These are phyloP conservation scores for Clusia tigrina DNA, from an alignment of 2,888 invertebrate species.

Conservation along the genomic window DNA sequence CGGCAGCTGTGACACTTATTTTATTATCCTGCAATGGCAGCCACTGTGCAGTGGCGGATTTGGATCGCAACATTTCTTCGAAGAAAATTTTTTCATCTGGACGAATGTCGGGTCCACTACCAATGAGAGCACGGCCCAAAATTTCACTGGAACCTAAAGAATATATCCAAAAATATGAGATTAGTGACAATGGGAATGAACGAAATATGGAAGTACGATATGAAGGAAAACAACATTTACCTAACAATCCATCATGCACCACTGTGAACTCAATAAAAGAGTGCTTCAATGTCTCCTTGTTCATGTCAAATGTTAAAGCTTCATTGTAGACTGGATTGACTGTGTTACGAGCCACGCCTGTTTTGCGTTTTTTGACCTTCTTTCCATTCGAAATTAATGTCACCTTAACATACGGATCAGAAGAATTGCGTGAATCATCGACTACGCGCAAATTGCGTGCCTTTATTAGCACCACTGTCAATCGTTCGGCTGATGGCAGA, in stretches of 20 bases:
- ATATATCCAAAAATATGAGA: constrained; percentile 7
- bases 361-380: constrained; percentile 92
- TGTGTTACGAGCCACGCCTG: constrained; percentile 86
- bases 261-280: constrained; percentile 70
- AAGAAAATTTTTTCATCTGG: constrained; percentile 67
- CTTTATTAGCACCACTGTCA: constrained; percentile 91
- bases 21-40: constrained; percentile 66
- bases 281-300: constrained; percentile 69
- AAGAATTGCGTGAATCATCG: constrained; percentile 89
- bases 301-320: constrained; percentile 90
- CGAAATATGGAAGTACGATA: neutral
- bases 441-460: constrained; percentile 90
- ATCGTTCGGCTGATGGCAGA: constrained; percentile 87
- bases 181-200: neutral
- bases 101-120: constrained; percentile 63
- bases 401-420: constrained; percentile 95
- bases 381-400: constrained; percentile 87
- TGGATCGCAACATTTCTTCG: constrained; percentile 68
- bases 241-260: constrained; percentile 70
- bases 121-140: constrained; percentile 66
- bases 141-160: constrained; percentile 68
- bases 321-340: constrained; percentile 92
- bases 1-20: constrained; percentile 36
- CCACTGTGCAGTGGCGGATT: constrained; percentile 70
- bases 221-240: constrained; percentile 45